A percentile compares a stretch with the other conserved stretches of the same genome.
Evolutionary conservation across 2,797 vertebrate genomes (phyloP).

Genomic region (Enteromius treurensis): DNA sequence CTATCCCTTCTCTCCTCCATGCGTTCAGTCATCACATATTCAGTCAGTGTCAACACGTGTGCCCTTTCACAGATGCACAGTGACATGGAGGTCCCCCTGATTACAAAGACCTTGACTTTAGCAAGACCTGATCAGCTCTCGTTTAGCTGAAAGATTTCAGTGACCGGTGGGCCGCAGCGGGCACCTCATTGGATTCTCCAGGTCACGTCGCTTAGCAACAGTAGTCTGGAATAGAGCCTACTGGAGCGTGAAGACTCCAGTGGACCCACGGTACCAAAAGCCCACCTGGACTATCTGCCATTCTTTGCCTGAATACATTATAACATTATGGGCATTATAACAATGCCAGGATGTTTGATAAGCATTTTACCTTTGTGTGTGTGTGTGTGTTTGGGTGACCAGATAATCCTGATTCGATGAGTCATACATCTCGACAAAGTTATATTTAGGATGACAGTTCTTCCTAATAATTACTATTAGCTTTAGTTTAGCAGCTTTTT

Average conservation of each 20-base stretch:
- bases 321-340: conserved; percentile 21
- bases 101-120: conserved; percentile 23
- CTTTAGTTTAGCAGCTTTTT: not conserved
- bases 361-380: not conserved
- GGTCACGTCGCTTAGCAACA: conserved; percentile 57
- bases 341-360: conserved; percentile 32
- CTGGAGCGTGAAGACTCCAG: conserved; percentile 67
- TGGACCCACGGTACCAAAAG: conserved; percentile 79
- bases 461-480: not conserved
- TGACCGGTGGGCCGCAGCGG: not conserved
- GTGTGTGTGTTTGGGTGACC: conserved; percentile 16
- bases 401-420: conserved; percentile 3
- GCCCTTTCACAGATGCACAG: conserved; percentile 29
- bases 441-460: not conserved
- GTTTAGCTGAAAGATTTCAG: conserved; percentile 21
- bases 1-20: conserved; percentile 9
- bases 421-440: not conserved
- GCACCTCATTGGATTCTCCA: conserved; percentile 57
- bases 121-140: conserved; percentile 24
- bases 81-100: conserved; percentile 9
- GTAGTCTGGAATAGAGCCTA: conserved; percentile 39
- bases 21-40: conserved; percentile 28
- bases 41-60: conserved; percentile 23
- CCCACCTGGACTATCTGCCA: conserved; percentile 70
- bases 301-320: conserved; percentile 72